Evolutionary conservation across 2,888 invertebrate species (phyloP).

Genomic region (Cerastis rubricosa): DNA sequence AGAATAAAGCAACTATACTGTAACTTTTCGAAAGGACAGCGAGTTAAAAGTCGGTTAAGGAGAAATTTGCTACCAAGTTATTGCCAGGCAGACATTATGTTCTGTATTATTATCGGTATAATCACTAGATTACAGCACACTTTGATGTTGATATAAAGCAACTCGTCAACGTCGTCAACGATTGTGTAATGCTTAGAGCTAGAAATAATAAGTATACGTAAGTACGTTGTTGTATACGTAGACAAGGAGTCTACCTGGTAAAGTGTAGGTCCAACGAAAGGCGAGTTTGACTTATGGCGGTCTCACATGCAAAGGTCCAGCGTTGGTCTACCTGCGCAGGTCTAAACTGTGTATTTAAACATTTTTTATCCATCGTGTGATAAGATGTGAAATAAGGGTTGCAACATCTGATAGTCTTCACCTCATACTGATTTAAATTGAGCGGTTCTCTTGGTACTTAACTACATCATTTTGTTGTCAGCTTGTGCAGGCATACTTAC

Average conservation of each 20-base stretch:
- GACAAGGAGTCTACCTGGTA: neutral
- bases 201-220: neutral
- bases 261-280: neutral
- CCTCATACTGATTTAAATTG: neutral
- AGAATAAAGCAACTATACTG: neutral
- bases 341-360: neutral
- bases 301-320: neutral
- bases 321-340: neutral
- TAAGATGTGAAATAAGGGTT: neutral
- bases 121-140: neutral
- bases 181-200: neutral
- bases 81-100: neutral
- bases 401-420: neutral
- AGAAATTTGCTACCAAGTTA: slow-evolving; percentile 17
- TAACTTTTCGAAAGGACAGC: neutral
- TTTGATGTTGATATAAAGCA: slow-evolving; percentile 1
- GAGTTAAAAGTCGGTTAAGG: neutral
- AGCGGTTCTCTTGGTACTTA: neutral
- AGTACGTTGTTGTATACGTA: neutral
- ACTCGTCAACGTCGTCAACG: neutral
- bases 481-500: neutral
- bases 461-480: neutral
- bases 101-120: neutral
- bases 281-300: neutral
- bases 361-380: neutral